Conservation (phyloP, 2,888 invertebrate species). For the Parnassius mnemosyne region DNA sequence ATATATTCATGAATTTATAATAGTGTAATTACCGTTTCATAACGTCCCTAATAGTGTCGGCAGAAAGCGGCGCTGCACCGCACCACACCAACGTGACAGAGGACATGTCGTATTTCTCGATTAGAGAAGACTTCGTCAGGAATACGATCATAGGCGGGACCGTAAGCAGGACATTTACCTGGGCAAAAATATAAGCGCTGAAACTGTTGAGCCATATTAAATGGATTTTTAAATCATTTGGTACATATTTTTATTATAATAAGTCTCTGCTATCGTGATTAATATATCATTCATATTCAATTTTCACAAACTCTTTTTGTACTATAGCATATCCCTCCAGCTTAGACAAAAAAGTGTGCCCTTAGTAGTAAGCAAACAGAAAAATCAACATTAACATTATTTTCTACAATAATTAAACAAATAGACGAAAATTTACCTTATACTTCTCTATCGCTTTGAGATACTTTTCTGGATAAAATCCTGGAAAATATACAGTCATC, state of each 20-base stretch:
- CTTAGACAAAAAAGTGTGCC: too few species aligned
- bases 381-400: too few species aligned
- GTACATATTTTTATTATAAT: too few species aligned
- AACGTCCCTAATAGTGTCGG: constrained; percentile 48
- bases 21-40: constrained; percentile 46
- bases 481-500: constrained; percentile 74
- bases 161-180: constrained; percentile 49
- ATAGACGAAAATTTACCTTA: constrained; percentile 55
- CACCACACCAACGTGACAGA: constrained; percentile 50
- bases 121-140: constrained; percentile 51
- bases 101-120: constrained; percentile 54
- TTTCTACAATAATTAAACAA: too few species aligned
- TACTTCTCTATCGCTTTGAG: constrained; percentile 83
- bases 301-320: too few species aligned
- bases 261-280: too few species aligned
- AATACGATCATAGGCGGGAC: constrained; percentile 62
- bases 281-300: too few species aligned
- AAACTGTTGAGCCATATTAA: too few species aligned
- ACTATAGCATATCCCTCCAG: too few species aligned
- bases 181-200: background rate
- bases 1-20: too few species aligned
- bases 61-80: constrained; percentile 57
- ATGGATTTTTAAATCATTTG: too few species aligned
- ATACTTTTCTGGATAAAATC: constrained; percentile 85
- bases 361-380: too few species aligned